These are phyloP conservation scores for Cardiocondyla obscurior DNA, from an alignment of 1,140 invertebrate species.

Conservation along the genomic window DNA sequence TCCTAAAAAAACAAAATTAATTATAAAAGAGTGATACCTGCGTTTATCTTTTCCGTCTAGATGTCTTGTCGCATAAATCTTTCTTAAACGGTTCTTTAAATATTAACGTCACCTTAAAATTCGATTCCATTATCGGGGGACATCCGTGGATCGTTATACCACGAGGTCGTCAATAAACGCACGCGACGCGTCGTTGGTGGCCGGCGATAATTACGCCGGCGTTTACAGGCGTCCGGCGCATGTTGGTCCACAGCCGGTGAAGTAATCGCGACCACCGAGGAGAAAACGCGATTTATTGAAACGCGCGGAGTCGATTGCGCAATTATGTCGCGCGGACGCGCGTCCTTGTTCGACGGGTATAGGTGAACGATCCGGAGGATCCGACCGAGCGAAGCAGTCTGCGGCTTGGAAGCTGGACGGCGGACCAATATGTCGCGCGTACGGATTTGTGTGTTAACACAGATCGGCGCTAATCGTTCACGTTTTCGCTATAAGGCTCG, in stretches of 20 bases:
- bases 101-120: neutral
- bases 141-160: neutral
- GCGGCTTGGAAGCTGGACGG: neutral
- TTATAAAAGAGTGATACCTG: neutral
- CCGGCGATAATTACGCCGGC: conserved; percentile 36
- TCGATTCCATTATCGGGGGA: conserved; percentile 17
- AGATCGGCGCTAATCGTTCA: conserved; percentile 82
- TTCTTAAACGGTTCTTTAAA: neutral
- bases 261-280: conserved; percentile 56
- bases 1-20: neutral
- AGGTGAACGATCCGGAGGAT: neutral
- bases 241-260: conserved; percentile 1
- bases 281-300: conserved; percentile 33
- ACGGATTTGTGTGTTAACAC: conserved; percentile 75
- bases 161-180: neutral
- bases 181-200: conserved; percentile 58
- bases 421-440: conserved; percentile 31
- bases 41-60: neutral
- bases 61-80: neutral
- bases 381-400: too few species aligned
- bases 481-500: conserved; percentile 83
- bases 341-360: too few species aligned
- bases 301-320: conserved; percentile 44
- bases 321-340: conserved; percentile 44
- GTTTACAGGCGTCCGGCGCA: conserved; percentile 8